Percentiles rank a stretch among this genome's conserved stretches.
Evolutionary conservation across 1,140 invertebrate species (phyloP).

Genomic region (Heliconius hewitsoni): DNA sequence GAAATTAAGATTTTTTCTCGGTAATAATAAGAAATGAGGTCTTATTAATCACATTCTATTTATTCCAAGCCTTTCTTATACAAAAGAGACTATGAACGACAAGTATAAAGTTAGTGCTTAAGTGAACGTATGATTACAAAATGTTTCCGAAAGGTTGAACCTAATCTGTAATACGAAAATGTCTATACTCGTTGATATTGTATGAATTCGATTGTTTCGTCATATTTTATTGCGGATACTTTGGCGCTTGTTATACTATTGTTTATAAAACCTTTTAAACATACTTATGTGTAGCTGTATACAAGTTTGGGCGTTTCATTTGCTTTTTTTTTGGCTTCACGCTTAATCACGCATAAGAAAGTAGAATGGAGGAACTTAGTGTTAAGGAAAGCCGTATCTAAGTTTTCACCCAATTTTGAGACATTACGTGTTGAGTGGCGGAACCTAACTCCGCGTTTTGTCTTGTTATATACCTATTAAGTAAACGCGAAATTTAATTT

Average conservation of each 20-base stretch:
- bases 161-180: constrained; percentile 22
- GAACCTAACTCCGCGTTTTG: too few relatives aligned
- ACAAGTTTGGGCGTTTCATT: neutral
- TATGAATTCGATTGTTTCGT: constrained; percentile 16
- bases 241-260: neutral
- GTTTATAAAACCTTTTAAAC: neutral
- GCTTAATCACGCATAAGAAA: too few relatives aligned
- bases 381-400: neutral
- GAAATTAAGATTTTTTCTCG: too few relatives aligned
- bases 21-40: too few relatives aligned
- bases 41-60: neutral
- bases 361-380: neutral
- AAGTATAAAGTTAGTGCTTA: constrained; percentile 10
- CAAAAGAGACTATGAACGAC: neutral
- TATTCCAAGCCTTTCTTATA: neutral
- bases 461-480: too few relatives aligned
- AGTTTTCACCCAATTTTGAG: too few relatives aligned
- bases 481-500: too few relatives aligned
- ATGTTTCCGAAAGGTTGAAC: constrained; percentile 26
- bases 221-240: neutral
- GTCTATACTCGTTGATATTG: constrained; percentile 13
- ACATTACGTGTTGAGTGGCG: too few relatives aligned
- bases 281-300: neutral
- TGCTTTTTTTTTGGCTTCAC: too few relatives aligned
- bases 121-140: constrained; percentile 25